Evolutionary conservation across 2,888 invertebrate species (phyloP), one percentile per base, ranked within the genome.

Genomic region (Digitonthophagus gazella): DNA sequence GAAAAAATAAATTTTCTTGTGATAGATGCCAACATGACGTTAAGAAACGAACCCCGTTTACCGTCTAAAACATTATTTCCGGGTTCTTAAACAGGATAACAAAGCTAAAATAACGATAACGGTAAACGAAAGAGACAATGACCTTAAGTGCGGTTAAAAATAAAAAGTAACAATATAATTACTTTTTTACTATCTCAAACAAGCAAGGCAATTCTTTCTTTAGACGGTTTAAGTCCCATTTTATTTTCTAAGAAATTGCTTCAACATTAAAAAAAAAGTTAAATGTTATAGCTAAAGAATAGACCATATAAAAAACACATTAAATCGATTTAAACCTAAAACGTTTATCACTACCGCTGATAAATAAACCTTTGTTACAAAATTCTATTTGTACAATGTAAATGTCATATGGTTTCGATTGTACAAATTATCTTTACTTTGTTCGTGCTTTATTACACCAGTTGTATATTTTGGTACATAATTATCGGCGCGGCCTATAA

Each of bases 11-110:
- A 14, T n/a, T n/a, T 61, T 61, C 20, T 61, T 19, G n/a, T 14
- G 8, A n/a, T 16, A 61, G 61, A 61, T 61, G n/a, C 18, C 61
- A 19, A 61, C 61, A 19, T 3, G 18, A 20, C 61, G 61, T 15
- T 5, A 61, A 61, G 18, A 18, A n/a, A 61, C 61, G 6, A 61
- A 61, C 58, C n/a, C n/a, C n/a, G n/a, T 58, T 19, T 16, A 58
- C n/a, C 0, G 16, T 44, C 11, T 44, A 44, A 44, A 44, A 44
- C 28, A 11, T 44, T 44, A 44, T 44, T 44, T 44, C 28, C 28
- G 28, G 28, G 28, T 44, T 44, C 28, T 44, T 44, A 44, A 44
- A 2, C 28, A 44, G 8, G 11, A 11, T 44, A 44, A 44, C 3
- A 44, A 44, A 44, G 28, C 28, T n/a, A n/a, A 44, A 44, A 11